Percentiles rank a stretch among this genome's conserved stretches.
phyloP scores from a whole-genome alignment of 2,113 vertebrate species.

The Mormyrus iriodes region DNA sequence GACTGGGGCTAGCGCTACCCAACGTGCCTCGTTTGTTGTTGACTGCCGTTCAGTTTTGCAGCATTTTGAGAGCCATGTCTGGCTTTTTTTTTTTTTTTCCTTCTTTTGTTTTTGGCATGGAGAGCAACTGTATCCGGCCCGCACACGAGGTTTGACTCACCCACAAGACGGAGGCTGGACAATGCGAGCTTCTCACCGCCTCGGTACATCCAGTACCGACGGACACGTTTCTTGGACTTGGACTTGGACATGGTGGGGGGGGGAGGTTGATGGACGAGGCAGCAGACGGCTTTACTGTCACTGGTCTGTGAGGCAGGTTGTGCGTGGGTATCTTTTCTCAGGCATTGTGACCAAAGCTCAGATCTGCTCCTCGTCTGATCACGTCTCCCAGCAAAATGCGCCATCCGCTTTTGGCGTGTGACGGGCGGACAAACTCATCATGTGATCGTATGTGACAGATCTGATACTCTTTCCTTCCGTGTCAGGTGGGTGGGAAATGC shows the following conservation, averaged over 20 bases:
- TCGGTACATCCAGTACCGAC: neutral
- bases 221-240: conserved; percentile 2
- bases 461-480: neutral
- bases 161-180: neutral
- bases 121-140: neutral
- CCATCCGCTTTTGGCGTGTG: neutral
- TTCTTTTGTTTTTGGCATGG: neutral
- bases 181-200: neutral
- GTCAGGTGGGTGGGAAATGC: neutral
- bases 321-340: conserved; percentile 15
- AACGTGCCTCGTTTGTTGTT: neutral
- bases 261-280: neutral
- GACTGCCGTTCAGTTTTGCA: neutral
- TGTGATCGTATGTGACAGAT: neutral
- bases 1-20: neutral
- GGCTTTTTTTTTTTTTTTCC: neutral
- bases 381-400: neutral
- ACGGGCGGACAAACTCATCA: no score
- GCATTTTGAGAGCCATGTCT: neutral
- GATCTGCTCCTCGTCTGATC: neutral
- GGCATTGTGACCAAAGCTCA: neutral
- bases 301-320: conserved; percentile 4
- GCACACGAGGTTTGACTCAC: conserved; percentile 10
- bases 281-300: conserved; percentile 10
- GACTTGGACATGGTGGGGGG: neutral